Evolutionary conservation across 1,140 invertebrate species (phyloP).

Genomic region (Whitmania pigra): DNA sequence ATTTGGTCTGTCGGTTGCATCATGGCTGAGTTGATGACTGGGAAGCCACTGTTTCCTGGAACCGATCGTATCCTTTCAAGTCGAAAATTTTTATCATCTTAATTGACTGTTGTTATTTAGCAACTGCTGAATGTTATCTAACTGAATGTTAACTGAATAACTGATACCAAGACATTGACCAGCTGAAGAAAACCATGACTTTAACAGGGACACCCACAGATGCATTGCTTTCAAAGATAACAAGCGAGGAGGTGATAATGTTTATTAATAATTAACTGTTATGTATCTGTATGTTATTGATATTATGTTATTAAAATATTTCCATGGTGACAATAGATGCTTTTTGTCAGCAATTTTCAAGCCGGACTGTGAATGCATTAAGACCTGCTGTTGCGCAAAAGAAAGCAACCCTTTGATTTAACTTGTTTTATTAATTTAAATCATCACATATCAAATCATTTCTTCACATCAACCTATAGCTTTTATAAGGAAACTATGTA

Average conservation of each 20-base stretch:
- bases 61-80: constrained; percentile 69
- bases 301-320: no score
- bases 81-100: background rate
- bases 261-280: background rate
- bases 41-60: constrained; percentile 84
- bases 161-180: constrained; percentile 70
- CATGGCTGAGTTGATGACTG: constrained; percentile 87
- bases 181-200: constrained; percentile 73
- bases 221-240: constrained; percentile 71
- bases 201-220: constrained; percentile 71
- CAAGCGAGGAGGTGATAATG: constrained; percentile 65
- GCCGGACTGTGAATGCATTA: no score
- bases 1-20: constrained; percentile 99
- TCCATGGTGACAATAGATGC: no score
- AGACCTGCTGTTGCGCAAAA: no score
- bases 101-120: background rate
- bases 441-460: no score
- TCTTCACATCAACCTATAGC: no score
- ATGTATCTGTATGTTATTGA: background rate
- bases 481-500: no score
- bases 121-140: no score
- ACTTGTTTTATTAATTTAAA: no score
- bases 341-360: no score
- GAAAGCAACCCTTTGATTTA: no score
- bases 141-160: no score